A percentile compares a stretch with the other conserved stretches of the same genome.
These are phyloP conservation scores for Listronotus oregonensis DNA, from an alignment of 1,140 invertebrate genomes.

Conservation along the genomic window DNA sequence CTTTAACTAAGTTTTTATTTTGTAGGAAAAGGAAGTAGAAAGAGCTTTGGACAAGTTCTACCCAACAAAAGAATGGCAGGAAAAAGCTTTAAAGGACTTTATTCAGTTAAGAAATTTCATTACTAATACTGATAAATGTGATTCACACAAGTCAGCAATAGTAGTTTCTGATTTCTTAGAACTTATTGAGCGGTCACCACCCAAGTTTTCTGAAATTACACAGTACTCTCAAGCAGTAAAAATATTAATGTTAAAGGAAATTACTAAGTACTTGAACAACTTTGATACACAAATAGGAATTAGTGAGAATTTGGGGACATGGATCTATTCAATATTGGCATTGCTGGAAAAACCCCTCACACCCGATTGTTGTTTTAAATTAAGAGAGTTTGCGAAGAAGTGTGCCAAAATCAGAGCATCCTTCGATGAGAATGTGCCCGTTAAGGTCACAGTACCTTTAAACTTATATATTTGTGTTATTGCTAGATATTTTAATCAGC, in stretches of 20 bases:
- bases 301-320: slow-evolving; percentile 43
- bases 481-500: slow-evolving; percentile 53
- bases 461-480: slow-evolving; percentile 56
- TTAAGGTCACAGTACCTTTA: slow-evolving; percentile 45
- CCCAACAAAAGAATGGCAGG: slow-evolving; percentile 54
- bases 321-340: slow-evolving; percentile 54
- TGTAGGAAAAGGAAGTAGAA: slow-evolving; percentile 27
- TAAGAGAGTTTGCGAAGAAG: slow-evolving; percentile 53
- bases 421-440: slow-evolving; percentile 37
- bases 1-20: slow-evolving; percentile 2
- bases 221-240: slow-evolving; percentile 46
- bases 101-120: slow-evolving; percentile 47
- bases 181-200: slow-evolving; percentile 15
- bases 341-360: slow-evolving; percentile 52
- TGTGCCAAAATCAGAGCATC: slow-evolving; percentile 51
- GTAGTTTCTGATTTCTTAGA: slow-evolving; percentile 19
- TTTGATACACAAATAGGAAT: slow-evolving; percentile 38
- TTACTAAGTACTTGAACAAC: slow-evolving; percentile 41
- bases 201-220: slow-evolving; percentile 40
- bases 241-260: slow-evolving; percentile 47
- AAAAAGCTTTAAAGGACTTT: slow-evolving; percentile 52
- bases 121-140: slow-evolving; percentile 31
- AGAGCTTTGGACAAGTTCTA: slow-evolving; percentile 44
- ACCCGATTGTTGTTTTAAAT: slow-evolving; percentile 49
- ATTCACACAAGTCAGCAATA: slow-evolving; percentile 10